Base-by-base conservation (phyloP, 2,113 vertebrate genomes). In the Strix uralensis region DNA sequence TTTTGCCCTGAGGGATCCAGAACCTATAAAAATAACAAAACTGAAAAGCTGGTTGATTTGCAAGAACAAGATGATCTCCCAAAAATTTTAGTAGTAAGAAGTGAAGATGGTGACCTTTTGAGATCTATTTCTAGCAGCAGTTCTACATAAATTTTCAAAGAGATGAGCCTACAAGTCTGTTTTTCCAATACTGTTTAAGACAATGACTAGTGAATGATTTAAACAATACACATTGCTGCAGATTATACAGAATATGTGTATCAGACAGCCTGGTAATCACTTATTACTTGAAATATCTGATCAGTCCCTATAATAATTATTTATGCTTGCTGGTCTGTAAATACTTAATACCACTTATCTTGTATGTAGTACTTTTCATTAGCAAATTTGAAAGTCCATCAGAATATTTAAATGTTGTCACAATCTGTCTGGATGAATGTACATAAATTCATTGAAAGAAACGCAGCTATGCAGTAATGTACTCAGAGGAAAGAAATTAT, bases 1-100 rank as follows among this genome's bases (percentile, higher is more conserved):
- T 97, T 99, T 99, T 91, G 99, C 99, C 97, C 99, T 98, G 88
- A 99, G 98, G 72, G 99, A 99, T 71, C 99, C 99, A 67, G 99
- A 98, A 86, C 99, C 99, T 99, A 89, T 6, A 94, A 62, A 77
- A 91, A 71, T 47, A 98, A 75, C 14, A 75, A 73, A 72, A 80
- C 5, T 8, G 40, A 88, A 59, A 88, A 20, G 36, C 19, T 92
- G 46, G 18, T 65, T 54, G 11, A 46, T 77, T 80, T 38, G 21
- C 54, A 73, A 58, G 20, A 77, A 13, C 8, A 84, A 71, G 57
- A 66, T 0, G 0, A 59, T 58, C 13, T 73, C 25, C 11, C 16
- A 11, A 65, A 36, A 55, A 10, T 72, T 71, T 47, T 34, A 65
- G 44, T 7, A 82, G 18, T 69, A 46, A 38, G 47, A 78, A 77